Evolutionary conservation across 2,888 invertebrate species (phyloP).

Genomic region (Zaprionus obscuricornis): DNA sequence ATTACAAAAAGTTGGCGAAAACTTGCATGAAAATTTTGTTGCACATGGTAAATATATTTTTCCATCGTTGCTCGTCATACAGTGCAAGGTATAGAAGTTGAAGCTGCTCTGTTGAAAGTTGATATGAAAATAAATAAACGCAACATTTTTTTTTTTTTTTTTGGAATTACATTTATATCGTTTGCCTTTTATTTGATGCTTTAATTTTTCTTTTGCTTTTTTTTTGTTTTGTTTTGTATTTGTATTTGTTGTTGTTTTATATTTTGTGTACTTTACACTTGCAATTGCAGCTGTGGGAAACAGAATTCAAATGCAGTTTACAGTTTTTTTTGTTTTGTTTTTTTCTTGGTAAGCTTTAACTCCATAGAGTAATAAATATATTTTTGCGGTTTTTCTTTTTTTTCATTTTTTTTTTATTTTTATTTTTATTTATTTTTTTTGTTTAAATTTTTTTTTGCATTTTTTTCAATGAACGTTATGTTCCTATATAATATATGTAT

Average conservation of each 20-base stretch:
- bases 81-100: too few species aligned
- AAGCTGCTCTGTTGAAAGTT: not conserved
- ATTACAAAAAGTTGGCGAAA: too few species aligned
- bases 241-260: not conserved
- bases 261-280: slow-evolving; percentile 9
- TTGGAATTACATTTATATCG: slow-evolving; percentile 61
- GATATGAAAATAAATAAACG: slow-evolving; percentile 11
- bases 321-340: slow-evolving; percentile 46
- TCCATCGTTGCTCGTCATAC: too few species aligned
- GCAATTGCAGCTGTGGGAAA: slow-evolving; percentile 49
- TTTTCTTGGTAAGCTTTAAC: slow-evolving; percentile 66
- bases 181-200: slow-evolving; percentile 71
- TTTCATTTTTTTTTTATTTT: slow-evolving; percentile 17
- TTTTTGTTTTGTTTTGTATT: slow-evolving; percentile 24
- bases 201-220: slow-evolving; percentile 44
- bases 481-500: too few species aligned
- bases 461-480: slow-evolving; percentile 59
- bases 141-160: slow-evolving; percentile 5
- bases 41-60: too few species aligned
- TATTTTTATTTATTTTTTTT: slow-evolving; percentile 24
- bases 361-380: slow-evolving; percentile 47
- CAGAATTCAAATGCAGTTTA: slow-evolving; percentile 65
- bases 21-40: too few species aligned
- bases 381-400: too few species aligned
- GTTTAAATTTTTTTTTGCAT: slow-evolving; percentile 19